phyloP scores from a whole-genome alignment of 2,888 invertebrate species.

The Orgyia antiqua region DNA sequence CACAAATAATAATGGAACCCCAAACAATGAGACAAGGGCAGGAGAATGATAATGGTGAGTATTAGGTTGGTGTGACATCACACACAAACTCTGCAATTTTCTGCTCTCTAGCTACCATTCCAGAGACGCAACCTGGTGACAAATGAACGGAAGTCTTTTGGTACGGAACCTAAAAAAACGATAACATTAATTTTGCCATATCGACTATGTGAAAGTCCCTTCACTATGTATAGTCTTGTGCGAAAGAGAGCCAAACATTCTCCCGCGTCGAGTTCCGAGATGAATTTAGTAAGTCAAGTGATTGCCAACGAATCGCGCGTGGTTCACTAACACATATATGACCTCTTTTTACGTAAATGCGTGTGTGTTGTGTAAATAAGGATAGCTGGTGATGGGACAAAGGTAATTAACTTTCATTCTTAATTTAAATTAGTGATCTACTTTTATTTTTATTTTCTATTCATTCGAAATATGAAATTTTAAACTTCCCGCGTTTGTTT shows the following conservation, averaged over 20 bases:
- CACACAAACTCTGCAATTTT: too few species aligned
- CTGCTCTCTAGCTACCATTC: too few species aligned
- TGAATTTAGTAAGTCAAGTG: slow-evolving; percentile 55
- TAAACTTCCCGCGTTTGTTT: slow-evolving; percentile 7
- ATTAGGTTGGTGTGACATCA: too few species aligned
- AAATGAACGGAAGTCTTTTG: too few species aligned
- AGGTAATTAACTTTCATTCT: slow-evolving; percentile 20
- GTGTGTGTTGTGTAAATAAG: slow-evolving; percentile 31
- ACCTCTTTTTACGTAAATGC: slow-evolving; percentile 36
- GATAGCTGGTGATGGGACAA: slow-evolving; percentile 26
- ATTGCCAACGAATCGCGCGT: slow-evolving; percentile 41
- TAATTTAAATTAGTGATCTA: too few species aligned
- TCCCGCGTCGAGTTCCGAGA: slow-evolving; percentile 39
- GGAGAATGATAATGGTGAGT: too few species aligned
- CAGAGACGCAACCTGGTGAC: too few species aligned
- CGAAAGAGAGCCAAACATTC: slow-evolving; percentile 52
- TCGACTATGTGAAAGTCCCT: slow-evolving; percentile 17
- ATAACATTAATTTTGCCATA: slow-evolving; percentile 10
- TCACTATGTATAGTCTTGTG: slow-evolving; percentile 33
- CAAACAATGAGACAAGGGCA: too few species aligned
- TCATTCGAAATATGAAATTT: too few species aligned
- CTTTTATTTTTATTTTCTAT: too few species aligned
- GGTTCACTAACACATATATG: slow-evolving; percentile 24
- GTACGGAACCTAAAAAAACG: too few species aligned
- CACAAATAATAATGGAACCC: too few species aligned